A percentile compares a stretch with the other conserved stretches of the same genome.
Conservation (phyloP, 2,888 invertebrate species). For the Drosophila histrio region DNA sequence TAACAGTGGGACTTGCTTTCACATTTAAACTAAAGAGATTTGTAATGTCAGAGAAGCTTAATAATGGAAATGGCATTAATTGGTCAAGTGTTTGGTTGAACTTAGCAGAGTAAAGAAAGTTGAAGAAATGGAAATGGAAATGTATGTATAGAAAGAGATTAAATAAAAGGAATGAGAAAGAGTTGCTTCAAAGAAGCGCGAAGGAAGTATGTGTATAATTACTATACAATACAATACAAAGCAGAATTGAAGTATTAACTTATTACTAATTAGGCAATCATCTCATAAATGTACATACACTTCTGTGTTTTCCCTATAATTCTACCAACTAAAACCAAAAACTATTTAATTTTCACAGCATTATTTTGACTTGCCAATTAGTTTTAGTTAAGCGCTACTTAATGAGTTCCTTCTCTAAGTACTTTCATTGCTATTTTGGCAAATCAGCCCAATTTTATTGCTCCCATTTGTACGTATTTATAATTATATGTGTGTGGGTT, state of each 20-base stretch:
- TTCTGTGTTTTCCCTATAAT: neutral
- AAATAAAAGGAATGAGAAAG: neutral
- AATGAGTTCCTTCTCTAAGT: conserved; percentile 2
- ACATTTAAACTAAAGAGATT: neutral
- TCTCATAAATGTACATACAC: too few relatives aligned
- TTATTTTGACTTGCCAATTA: conserved; percentile 37
- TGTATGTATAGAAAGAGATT: neutral
- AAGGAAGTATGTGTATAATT: too few relatives aligned
- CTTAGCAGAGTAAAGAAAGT: neutral
- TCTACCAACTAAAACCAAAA: neutral
- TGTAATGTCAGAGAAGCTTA: neutral
- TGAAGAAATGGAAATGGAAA: too few relatives aligned
- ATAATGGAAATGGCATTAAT: neutral
- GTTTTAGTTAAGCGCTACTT: conserved; percentile 3
- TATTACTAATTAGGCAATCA: too few relatives aligned
- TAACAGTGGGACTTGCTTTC: conserved; percentile 12
- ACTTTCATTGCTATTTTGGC: conserved; percentile 35
- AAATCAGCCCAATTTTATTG: conserved; percentile 56
- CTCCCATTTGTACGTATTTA: conserved; percentile 16
- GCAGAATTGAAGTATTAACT: neutral
- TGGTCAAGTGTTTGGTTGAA: neutral
- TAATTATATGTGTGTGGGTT: conserved; percentile 4
- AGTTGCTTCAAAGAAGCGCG: neutral
- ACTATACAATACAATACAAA: neutral
- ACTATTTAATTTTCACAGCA: conserved; percentile 14